These are phyloP conservation scores for Pollenia griseotomentosa DNA, from an alignment of 2,888 invertebrate species.

Conservation along the genomic window DNA sequence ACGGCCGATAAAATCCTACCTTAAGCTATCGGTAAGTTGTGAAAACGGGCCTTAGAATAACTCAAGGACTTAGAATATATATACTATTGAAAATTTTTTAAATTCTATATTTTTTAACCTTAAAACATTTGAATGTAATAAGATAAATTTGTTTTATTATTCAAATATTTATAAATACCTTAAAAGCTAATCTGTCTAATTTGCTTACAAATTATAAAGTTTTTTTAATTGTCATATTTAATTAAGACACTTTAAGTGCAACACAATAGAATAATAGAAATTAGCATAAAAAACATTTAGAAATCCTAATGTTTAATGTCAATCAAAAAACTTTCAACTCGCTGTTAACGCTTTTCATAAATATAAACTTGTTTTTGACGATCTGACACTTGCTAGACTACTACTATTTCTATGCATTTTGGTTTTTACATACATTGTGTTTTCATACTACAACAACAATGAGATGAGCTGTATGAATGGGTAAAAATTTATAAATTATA, in stretches of 20 bases:
- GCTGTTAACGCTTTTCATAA: conserved; percentile 71
- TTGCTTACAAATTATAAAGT: neutral
- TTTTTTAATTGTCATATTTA: conserved; percentile 29
- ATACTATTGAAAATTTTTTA: too few relatives aligned
- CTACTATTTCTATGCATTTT: neutral
- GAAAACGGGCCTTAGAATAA: too few relatives aligned
- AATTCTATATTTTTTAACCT: too few relatives aligned
- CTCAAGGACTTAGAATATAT: too few relatives aligned
- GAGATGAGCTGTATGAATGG: neutral
- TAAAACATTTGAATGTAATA: too few relatives aligned
- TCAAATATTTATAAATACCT: too few relatives aligned
- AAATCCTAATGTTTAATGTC: conserved; percentile 79
- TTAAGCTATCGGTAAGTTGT: too few relatives aligned
- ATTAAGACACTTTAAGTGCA: conserved; percentile 57
- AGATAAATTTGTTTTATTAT: too few relatives aligned
- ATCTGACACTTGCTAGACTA: conserved; percentile 73
- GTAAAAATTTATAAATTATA: conserved; percentile 17
- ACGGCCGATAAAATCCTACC: too few relatives aligned
- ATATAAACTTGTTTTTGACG: conserved; percentile 69
- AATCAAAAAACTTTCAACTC: conserved; percentile 78
- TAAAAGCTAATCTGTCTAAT: too few relatives aligned
- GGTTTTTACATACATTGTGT: neutral
- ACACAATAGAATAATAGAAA: conserved; percentile 47
- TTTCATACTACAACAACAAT: neutral
- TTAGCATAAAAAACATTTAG: conserved; percentile 80